Evolutionary conservation across 2,113 vertebrate species (phyloP).

Genomic region (Microtus ochrogaster): DNA sequence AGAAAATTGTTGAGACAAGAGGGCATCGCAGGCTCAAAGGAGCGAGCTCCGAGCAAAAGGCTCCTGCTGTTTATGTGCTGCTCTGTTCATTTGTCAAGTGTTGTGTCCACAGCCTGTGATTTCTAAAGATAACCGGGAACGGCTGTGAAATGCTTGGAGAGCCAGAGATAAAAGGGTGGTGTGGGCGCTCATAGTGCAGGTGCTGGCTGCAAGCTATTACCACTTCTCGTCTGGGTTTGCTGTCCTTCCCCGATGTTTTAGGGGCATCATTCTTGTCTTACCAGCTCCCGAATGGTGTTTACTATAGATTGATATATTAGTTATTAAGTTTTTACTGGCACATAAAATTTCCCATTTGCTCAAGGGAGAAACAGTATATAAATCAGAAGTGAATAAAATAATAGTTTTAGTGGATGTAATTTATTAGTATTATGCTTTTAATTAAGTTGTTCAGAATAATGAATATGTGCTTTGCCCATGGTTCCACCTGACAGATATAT

Average conservation of each 20-base stretch:
- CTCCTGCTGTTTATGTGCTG: slow-evolving; percentile 20
- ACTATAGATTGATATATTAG: slow-evolving; percentile 69
- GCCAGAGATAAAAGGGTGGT: slow-evolving; percentile 52
- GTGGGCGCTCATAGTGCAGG: background rate
- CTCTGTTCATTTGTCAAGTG: background rate
- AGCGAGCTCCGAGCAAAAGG: background rate
- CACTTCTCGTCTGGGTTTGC: background rate
- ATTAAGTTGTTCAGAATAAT: slow-evolving; percentile 78
- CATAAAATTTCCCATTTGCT: slow-evolving; percentile 77
- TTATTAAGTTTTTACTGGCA: slow-evolving; percentile 78
- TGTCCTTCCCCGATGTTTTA: slow-evolving; percentile 19
- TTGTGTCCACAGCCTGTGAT: slow-evolving; percentile 45
- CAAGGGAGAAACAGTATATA: slow-evolving; percentile 64
- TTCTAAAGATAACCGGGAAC: slow-evolving; percentile 46
- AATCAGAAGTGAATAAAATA: slow-evolving; percentile 75
- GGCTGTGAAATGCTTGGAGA: slow-evolving; percentile 31
- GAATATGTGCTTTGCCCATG: slow-evolving; percentile 44
- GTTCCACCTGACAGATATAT: slow-evolving; percentile 27
- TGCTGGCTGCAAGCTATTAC: slow-evolving; percentile 24
- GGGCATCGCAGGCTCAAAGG: background rate
- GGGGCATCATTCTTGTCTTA: slow-evolving; percentile 37
- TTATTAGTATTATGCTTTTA: slow-evolving; percentile 76
- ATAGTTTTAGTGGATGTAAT: slow-evolving; percentile 63
- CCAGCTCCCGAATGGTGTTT: slow-evolving; percentile 61
- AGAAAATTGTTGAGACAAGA: background rate